Evolutionary conservation across 64 coral and sea anemone species (phyloP), one percentile per base, ranked within the genome.

Genomic region (Montipora cactus): DNA sequence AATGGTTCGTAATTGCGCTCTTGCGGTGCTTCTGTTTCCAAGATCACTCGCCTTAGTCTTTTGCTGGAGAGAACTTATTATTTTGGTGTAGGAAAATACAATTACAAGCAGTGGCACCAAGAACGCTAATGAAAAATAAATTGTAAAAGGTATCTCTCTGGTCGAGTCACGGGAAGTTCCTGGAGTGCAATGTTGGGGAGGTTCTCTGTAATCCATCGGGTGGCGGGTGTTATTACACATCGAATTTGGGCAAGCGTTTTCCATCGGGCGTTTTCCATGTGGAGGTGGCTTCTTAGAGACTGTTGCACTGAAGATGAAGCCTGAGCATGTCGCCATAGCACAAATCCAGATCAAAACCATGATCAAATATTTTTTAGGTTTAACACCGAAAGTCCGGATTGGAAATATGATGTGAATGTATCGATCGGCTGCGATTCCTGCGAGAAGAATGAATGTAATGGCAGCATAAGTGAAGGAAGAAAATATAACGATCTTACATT

Each of bases 331-430:
- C 18, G 80, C 8, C 15, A 67, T 2, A 8, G 89, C 89, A 81
- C 81, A 91, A 11, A 91, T 16, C 89, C 89, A 91, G 62, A 91
- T 73, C 0, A 10, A 72, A 51, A 91, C 9, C 47, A 74, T 50
- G 4, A 59, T 57, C 77, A 91, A 3, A 67, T 20, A 67, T 14
- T 80, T 79, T 22, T 64, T 67, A 18, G 89, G 47, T 44, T 80
- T 81, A 16, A 73, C 5, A 5, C 67, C 49, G 8, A 91, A 50
- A 49, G 13, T 71, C 18, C 68, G 78, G 4, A 91, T 78, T 19
- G 89, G 89, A 55, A 71, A 91, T 4, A 91, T 10, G 25, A 91
- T 91, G 19, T 91, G 89, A 62, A 81, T 10, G 66, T 91, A 91
- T 14, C 89, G 89, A 91, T 91, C 89, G 8, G 81, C 22, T 12